Conservation (phyloP, 2,113 vertebrate species). For the Psittacula cyanocephala region DNA sequence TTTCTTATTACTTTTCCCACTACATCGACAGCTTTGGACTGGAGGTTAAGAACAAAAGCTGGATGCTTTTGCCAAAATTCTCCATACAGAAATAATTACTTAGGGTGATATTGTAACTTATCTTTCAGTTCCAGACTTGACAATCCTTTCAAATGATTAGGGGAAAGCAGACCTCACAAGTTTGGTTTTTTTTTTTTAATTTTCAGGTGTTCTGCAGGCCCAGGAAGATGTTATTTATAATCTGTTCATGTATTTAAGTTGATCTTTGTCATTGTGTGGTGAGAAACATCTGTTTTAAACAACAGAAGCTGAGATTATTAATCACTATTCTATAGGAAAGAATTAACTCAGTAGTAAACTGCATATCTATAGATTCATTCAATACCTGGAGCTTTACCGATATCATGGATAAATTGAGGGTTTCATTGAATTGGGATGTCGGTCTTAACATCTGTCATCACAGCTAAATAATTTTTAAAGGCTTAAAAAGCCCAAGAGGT, state of each 20-base stretch:
- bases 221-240: not conserved
- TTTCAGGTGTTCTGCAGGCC: slow-evolving; percentile 33
- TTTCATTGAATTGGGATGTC: slow-evolving; percentile 17
- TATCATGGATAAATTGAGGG: not conserved
- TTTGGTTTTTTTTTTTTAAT: not conserved
- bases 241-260: slow-evolving; percentile 10
- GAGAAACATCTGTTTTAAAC: slow-evolving; percentile 27
- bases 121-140: slow-evolving; percentile 40
- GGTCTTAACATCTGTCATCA: slow-evolving; percentile 2
- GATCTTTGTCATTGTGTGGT: slow-evolving; percentile 8
- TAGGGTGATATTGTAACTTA: slow-evolving; percentile 25
- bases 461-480: slow-evolving; percentile 26
- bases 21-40: not conserved
- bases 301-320: slow-evolving; percentile 30
- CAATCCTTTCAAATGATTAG: slow-evolving; percentile 15
- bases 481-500: slow-evolving; percentile 27
- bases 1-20: slow-evolving; percentile 3
- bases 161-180: not conserved
- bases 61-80: slow-evolving; percentile 24
- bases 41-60: slow-evolving; percentile 49
- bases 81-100: slow-evolving; percentile 23
- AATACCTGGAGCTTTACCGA: slow-evolving; percentile 1
- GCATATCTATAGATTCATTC: not conserved
- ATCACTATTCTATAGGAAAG: slow-evolving; percentile 17
- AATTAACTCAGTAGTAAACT: slow-evolving; percentile 25